phyloP scores from a whole-genome alignment of 2,888 invertebrate genomes.

The Teleiodes luculella region DNA sequence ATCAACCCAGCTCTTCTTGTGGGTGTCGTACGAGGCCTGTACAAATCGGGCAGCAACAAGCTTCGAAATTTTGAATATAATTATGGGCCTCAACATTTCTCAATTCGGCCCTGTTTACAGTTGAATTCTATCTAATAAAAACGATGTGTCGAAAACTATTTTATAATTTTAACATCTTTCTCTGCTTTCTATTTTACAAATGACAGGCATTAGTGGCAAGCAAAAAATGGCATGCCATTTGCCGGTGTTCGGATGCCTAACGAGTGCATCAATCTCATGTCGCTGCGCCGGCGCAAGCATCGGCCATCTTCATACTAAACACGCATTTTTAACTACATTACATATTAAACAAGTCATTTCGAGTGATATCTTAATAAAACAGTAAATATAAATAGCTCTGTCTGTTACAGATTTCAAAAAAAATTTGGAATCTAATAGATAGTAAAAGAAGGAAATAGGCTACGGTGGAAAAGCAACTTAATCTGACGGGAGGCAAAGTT shows the following conservation, averaged over 20 bases:
- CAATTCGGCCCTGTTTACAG: too few relatives aligned
- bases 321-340: too few relatives aligned
- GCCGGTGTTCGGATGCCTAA: conserved; percentile 32
- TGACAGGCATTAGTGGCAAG: conserved; percentile 34
- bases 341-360: too few relatives aligned
- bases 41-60: neutral
- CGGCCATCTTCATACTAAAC: neutral
- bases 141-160: neutral
- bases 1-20: neutral
- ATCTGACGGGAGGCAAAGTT: too few relatives aligned
- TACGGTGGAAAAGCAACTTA: too few relatives aligned
- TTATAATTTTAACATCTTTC: neutral
- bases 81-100: too few relatives aligned
- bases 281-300: conserved; percentile 3
- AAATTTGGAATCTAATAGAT: too few relatives aligned
- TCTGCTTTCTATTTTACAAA: conserved; percentile 35
- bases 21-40: neutral
- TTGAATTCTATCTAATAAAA: too few relatives aligned
- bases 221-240: conserved; percentile 38
- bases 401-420: too few relatives aligned
- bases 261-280: conserved; percentile 41
- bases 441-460: too few relatives aligned
- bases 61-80: neutral
- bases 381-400: too few relatives aligned
- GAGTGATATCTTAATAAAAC: too few relatives aligned